Evolutionary conservation across 2,888 invertebrate species (phyloP), one percentile per base, ranked within the genome.

Genomic region (Tenthredo livida): DNA sequence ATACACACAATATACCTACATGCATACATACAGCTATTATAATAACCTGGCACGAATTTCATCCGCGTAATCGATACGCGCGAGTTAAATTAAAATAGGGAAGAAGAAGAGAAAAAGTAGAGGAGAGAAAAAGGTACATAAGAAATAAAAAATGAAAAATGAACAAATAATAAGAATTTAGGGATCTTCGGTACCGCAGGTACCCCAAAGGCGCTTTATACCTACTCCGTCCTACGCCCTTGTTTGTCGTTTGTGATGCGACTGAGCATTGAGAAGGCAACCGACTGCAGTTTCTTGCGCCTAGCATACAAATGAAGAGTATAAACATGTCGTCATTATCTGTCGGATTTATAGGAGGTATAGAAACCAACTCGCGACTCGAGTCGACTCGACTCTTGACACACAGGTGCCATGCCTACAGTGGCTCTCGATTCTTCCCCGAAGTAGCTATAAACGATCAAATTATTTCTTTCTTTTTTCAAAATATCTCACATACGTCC

Each of bases 321-420:
- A 92, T 92, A 92, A 92, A 92, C 91, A 92, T 92, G 92, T 92
- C 91, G 91, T 92, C 91, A 92, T 92, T 92, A 92, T 91, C 92
- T 89, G 87, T 87, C 89, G 89, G 90, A 92, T 92, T 92, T 92
- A 92, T 91, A 91, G 89, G 89, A 88, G 88, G 89, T 21, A 33
- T 67, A 67, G 29, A 33, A 33, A 33, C 33, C 58, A 61, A 73
- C 58, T 84, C 70, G 80, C 77, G 54, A 33, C 61, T 80, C 78
- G 78, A 47, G 6, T 73, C 40, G 17, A 54, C 78, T 17, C 80
- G 25, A 25, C 61, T 65, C 83, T 85, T 73, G 67, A 83, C 86
- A 73, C 86, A 84, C 70, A 61, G 75, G 70, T 82, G 84, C 65
- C 67, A 47, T 12, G 3, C 47, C 47, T 15, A 47, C 80, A 85